phyloP scores from a whole-genome alignment of 2,888 invertebrate species.

The Notodonta ziczac region DNA sequence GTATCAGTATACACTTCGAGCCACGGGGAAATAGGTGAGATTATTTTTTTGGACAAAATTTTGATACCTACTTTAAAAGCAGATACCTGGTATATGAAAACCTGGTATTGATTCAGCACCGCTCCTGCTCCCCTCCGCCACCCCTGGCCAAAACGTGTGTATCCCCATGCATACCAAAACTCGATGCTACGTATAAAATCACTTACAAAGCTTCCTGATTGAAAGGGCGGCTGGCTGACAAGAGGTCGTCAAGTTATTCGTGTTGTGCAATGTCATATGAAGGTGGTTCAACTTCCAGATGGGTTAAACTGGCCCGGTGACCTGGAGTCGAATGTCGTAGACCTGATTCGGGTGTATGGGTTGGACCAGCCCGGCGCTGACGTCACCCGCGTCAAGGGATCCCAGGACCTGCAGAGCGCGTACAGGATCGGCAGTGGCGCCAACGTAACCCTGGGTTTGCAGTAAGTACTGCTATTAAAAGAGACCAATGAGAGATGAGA shows the following conservation, averaged over 20 bases:
- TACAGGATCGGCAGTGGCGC: conserved; percentile 90
- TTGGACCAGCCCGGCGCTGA: conserved; percentile 87
- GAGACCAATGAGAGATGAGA: no score
- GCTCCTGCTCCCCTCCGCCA: no score
- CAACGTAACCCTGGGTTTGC: conserved; percentile 89
- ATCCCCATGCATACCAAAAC: no score
- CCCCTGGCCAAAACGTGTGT: no score
- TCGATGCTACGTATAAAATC: no score
- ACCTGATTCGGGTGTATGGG: conserved; percentile 91
- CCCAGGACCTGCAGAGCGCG: conserved; percentile 91
- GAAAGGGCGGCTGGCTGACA: no score
- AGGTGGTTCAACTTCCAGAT: background rate
- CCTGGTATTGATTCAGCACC: no score
- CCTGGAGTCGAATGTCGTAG: conserved; percentile 92
- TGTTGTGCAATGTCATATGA: no score
- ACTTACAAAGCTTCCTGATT: no score
- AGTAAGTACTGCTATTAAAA: conserved; percentile 73
- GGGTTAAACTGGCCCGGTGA: conserved; percentile 83
- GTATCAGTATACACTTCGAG: conserved; percentile 22
- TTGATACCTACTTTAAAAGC: no score
- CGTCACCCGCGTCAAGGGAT: conserved; percentile 89
- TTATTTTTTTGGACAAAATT: background rate
- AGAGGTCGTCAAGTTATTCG: no score
- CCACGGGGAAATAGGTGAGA: conserved; percentile 36
- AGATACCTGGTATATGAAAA: no score